These are phyloP conservation scores for Babyrousa celebensis DNA, from an alignment of 2,797 vertebrate genomes.

Conservation along the genomic window DNA sequence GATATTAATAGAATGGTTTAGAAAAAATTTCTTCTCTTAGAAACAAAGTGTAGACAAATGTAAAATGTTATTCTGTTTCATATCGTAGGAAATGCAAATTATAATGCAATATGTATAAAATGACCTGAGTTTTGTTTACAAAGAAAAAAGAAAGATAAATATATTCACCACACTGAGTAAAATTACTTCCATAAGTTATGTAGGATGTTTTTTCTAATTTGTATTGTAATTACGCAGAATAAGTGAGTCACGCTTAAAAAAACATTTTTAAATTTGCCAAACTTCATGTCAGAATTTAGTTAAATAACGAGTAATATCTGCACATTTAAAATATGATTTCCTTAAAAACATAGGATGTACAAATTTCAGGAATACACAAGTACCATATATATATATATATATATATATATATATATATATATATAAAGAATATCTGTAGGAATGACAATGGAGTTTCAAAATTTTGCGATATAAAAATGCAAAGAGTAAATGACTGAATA, in stretches of 20 bases:
- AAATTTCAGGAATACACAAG: background rate
- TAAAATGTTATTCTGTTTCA: background rate
- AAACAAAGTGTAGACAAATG: background rate
- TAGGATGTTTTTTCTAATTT: background rate
- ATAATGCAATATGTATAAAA: background rate
- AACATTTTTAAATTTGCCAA: background rate
- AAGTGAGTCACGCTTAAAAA: background rate
- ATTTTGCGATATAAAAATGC: background rate
- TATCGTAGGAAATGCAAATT: background rate
- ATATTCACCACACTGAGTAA: background rate
- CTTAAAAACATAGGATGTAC: background rate
- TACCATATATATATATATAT: background rate
- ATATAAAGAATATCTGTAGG: background rate
- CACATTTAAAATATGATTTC: background rate
- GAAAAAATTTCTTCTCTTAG: background rate
- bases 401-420: background rate
- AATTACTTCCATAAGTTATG: background rate
- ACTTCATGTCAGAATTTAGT: background rate
- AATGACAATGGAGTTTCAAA: background rate
- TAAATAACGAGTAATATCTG: background rate
- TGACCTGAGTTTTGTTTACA: background rate
- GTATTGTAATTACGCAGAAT: background rate
- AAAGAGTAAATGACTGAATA: background rate
- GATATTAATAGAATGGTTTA: background rate
- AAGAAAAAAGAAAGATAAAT: background rate